These are phyloP conservation scores for Amphipoea oculea DNA, from an alignment of 2,888 invertebrate genomes.

Conservation along the genomic window DNA sequence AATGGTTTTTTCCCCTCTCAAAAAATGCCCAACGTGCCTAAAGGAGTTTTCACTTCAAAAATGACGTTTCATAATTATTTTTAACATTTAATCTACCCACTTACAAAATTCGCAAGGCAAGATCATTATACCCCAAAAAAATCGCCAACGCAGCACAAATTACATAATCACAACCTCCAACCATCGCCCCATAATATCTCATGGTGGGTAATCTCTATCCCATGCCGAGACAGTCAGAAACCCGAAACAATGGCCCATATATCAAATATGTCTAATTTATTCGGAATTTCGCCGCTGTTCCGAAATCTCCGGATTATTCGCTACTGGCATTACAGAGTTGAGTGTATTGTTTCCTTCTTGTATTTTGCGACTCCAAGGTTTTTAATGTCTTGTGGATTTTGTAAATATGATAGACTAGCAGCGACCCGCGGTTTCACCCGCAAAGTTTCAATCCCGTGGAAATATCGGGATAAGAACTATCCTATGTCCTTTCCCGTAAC, in stretches of 20 bases:
- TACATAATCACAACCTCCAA: constrained; percentile 44
- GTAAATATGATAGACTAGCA: not conserved
- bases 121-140: constrained; percentile 2
- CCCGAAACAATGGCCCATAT: constrained; percentile 65
- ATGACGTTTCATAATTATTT: no score
- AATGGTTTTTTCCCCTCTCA: no score
- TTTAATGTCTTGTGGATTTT: constrained; percentile 51
- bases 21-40: no score
- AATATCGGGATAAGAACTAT: no score
- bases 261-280: constrained; percentile 70
- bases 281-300: constrained; percentile 56
- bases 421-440: no score
- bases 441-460: no score
- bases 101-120: not conserved
- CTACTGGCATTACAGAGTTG: constrained; percentile 54
- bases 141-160: constrained; percentile 36
- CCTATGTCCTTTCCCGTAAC: no score
- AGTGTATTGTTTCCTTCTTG: constrained; percentile 52
- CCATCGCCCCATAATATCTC: constrained; percentile 51
- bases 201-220: constrained; percentile 53
- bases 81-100: not conserved
- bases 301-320: constrained; percentile 64
- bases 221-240: constrained; percentile 54
- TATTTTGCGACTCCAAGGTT: constrained; percentile 32
- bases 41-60: not conserved